Conservation (phyloP, 2,113 vertebrate species). For the Epinephelus lanceolatus region DNA sequence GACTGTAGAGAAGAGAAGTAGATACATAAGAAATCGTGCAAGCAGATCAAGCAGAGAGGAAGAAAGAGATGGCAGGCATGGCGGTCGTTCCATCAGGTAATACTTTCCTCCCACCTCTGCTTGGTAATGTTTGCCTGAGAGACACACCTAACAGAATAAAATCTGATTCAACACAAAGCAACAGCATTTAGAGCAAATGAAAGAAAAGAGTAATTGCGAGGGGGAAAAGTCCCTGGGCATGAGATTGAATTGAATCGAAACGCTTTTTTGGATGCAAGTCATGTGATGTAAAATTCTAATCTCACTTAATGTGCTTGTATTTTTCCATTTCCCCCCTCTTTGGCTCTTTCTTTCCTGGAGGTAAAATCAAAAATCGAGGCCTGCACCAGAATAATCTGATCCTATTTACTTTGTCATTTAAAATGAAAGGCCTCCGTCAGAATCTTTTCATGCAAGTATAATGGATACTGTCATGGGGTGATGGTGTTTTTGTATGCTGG, state of each 20-base stretch:
- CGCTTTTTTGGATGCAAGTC: slow-evolving; percentile 62
- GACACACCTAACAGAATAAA: slow-evolving; percentile 42
- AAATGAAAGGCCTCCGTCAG: slow-evolving; percentile 63
- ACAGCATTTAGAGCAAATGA: slow-evolving; percentile 49
- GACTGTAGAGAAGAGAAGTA: slow-evolving; percentile 18
- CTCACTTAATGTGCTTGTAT: slow-evolving; percentile 63
- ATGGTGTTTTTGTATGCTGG: slow-evolving; percentile 54
- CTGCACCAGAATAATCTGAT: slow-evolving; percentile 66
- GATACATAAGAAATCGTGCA: slow-evolving; percentile 21
- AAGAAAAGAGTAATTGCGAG: slow-evolving; percentile 59
- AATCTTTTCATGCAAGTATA: slow-evolving; percentile 67
- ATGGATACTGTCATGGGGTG: slow-evolving; percentile 62
- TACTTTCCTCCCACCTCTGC: slow-evolving; percentile 5
- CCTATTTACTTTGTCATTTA: slow-evolving; percentile 75
- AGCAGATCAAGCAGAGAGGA: slow-evolving; percentile 14
- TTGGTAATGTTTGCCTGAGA: slow-evolving; percentile 40
- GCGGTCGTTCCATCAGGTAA: slow-evolving; percentile 8
- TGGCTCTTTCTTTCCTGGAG: slow-evolving; percentile 58
- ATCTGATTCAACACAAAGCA: slow-evolving; percentile 42
- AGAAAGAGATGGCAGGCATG: slow-evolving; percentile 11
- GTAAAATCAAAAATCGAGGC: slow-evolving; percentile 66
- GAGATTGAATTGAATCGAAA: slow-evolving; percentile 58
- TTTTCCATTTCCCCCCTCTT: slow-evolving; percentile 57
- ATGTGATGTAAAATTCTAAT: slow-evolving; percentile 71
- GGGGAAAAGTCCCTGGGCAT: slow-evolving; percentile 49